phyloP scores from a whole-genome alignment of 2,888 invertebrate species.

The Pimpla rufipes region DNA sequence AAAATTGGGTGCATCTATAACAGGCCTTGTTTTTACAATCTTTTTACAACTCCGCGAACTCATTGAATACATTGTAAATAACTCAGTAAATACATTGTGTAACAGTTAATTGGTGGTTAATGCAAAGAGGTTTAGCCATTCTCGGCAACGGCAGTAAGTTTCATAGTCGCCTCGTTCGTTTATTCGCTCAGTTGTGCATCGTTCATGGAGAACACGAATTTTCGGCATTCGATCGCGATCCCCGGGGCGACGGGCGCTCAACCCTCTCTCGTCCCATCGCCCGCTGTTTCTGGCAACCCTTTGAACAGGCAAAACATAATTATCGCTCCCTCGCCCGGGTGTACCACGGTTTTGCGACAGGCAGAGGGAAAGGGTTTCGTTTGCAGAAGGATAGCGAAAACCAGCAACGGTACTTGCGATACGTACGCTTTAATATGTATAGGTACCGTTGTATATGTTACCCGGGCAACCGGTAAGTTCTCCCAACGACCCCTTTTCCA shows the following conservation, averaged over 20 bases:
- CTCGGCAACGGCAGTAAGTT: not conserved
- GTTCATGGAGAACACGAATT: conserved; percentile 42
- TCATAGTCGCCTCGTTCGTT: conserved; percentile 27
- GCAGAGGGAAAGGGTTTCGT: conserved; percentile 67
- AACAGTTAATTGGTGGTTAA: not conserved
- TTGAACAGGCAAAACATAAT: conserved; percentile 65
- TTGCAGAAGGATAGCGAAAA: conserved; percentile 58
- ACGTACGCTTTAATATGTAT: conserved; percentile 32
- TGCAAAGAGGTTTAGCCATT: not conserved
- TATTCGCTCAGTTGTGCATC: conserved; percentile 26
- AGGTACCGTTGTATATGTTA: conserved; percentile 62
- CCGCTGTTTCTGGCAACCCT: conserved; percentile 57
- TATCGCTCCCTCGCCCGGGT: conserved; percentile 48
- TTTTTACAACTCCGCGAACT: no score
- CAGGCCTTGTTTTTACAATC: no score
- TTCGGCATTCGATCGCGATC: conserved; percentile 43
- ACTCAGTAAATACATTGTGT: not conserved
- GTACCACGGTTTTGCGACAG: conserved; percentile 33
- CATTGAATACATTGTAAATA: no score
- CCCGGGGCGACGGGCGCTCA: conserved; percentile 13
- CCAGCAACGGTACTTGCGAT: conserved; percentile 22
- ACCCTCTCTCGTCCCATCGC: conserved; percentile 5
- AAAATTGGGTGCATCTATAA: no score
- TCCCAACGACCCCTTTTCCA: conserved; percentile 62
- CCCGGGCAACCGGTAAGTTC: conserved; percentile 74